phyloP scores from a whole-genome alignment of 2,113 vertebrate species.

The Halcyon malimbica region DNA sequence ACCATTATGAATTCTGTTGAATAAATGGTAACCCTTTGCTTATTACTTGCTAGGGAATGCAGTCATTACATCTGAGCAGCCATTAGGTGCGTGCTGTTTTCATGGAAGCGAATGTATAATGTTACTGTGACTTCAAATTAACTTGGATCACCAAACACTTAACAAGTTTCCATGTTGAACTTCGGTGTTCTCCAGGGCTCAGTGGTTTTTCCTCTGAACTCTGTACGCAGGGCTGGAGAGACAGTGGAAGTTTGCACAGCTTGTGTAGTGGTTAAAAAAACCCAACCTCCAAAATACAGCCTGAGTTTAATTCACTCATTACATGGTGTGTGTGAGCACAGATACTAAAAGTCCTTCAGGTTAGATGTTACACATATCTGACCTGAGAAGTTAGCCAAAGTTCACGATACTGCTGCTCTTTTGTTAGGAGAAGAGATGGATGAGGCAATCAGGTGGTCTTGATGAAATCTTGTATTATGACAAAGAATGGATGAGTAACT shows the following conservation, averaged over 20 bases:
- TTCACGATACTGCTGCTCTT: background rate
- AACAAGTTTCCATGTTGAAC: background rate
- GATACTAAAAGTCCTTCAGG: background rate
- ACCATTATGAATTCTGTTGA: background rate
- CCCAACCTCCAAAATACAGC: background rate
- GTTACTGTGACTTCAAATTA: background rate
- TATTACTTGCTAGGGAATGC: background rate
- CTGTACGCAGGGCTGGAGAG: background rate
- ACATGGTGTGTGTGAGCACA: background rate
- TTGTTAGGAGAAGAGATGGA: conserved; percentile 6
- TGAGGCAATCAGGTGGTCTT: conserved; percentile 12
- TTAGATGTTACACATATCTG: background rate
- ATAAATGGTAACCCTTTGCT: background rate
- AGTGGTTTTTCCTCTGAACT: background rate
- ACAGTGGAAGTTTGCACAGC: background rate
- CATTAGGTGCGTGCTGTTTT: background rate
- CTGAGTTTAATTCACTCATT: background rate
- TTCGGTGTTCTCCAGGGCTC: background rate
- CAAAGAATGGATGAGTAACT: background rate
- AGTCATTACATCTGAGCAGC: background rate
- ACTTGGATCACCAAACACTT: background rate
- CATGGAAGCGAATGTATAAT: background rate
- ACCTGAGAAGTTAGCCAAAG: conserved; percentile 20
- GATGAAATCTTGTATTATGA: conserved; percentile 39
- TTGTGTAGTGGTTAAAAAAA: background rate